Evolutionary conservation across 1,140 invertebrate genomes (phyloP).

Genomic region (Heliothis virescens): DNA sequence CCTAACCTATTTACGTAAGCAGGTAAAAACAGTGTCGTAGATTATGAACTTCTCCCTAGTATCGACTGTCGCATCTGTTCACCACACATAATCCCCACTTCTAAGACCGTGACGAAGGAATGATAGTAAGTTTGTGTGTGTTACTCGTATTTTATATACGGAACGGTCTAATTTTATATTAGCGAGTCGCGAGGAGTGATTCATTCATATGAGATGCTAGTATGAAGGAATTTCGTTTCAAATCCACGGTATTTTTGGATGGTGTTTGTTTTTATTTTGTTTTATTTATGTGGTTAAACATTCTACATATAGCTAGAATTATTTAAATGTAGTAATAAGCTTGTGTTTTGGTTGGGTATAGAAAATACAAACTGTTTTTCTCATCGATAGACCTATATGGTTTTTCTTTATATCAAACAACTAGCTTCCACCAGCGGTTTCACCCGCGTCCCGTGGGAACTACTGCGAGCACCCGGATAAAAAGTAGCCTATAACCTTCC

Average conservation of each 20-base stretch:
- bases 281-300: neutral
- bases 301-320: neutral
- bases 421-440: no score
- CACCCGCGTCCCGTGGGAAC: no score
- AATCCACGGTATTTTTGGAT: neutral
- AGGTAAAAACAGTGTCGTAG: no score
- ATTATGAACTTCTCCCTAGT: neutral
- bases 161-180: slow-evolving; percentile 53
- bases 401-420: no score
- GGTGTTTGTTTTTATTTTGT: neutral
- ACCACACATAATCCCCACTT: slow-evolving; percentile 47
- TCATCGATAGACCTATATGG: no score
- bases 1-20: no score
- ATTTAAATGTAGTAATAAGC: neutral
- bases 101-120: slow-evolving; percentile 54
- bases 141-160: slow-evolving; percentile 51
- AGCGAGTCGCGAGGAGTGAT: slow-evolving; percentile 46
- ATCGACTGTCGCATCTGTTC: slow-evolving; percentile 6
- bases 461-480: no score
- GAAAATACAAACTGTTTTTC: no score
- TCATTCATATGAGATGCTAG: slow-evolving; percentile 47
- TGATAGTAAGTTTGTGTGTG: slow-evolving; percentile 56
- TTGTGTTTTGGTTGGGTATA: no score
- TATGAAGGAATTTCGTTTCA: neutral
- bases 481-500: no score